These are phyloP conservation scores for Holotrichia oblita DNA, from an alignment of 1,140 invertebrate species.

Conservation along the genomic window DNA sequence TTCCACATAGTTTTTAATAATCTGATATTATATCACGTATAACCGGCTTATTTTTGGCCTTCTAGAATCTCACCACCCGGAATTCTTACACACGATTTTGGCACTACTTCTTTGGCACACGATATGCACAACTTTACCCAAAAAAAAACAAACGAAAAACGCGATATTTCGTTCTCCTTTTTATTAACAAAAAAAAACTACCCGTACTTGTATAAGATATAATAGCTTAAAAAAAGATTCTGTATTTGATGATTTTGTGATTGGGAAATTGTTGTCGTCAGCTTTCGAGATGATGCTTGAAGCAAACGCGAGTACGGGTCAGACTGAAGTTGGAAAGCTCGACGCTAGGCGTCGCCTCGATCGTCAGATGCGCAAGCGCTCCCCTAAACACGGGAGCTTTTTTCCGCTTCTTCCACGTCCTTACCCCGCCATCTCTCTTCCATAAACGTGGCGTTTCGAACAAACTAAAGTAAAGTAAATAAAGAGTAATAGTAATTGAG, in stretches of 20 bases:
- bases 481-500: conserved; percentile 41
- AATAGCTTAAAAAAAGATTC: background rate
- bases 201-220: background rate
- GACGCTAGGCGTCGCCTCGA: conserved; percentile 51
- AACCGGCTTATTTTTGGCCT: conserved; percentile 25
- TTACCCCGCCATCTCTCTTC: background rate
- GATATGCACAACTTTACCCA: background rate
- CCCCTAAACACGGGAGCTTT: background rate
- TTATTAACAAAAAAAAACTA: background rate
- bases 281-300: conserved; percentile 4
- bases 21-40: conserved; percentile 46
- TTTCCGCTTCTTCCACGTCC: background rate
- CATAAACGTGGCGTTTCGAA: conserved; percentile 1
- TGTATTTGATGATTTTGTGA: conserved; percentile 8
- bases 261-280: conserved; percentile 22
- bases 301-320: conserved; percentile 53
- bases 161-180: background rate
- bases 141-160: background rate
- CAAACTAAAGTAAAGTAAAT: conserved; percentile 18
- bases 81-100: conserved; percentile 11
- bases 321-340: conserved; percentile 54
- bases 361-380: conserved; percentile 45
- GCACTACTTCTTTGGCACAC: conserved; percentile 40
- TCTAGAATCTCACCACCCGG: conserved; percentile 10
- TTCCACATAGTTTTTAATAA: background rate